Base-by-base conservation (phyloP, 2,113 vertebrate genomes). In the Macaca fascicularis region DNA sequence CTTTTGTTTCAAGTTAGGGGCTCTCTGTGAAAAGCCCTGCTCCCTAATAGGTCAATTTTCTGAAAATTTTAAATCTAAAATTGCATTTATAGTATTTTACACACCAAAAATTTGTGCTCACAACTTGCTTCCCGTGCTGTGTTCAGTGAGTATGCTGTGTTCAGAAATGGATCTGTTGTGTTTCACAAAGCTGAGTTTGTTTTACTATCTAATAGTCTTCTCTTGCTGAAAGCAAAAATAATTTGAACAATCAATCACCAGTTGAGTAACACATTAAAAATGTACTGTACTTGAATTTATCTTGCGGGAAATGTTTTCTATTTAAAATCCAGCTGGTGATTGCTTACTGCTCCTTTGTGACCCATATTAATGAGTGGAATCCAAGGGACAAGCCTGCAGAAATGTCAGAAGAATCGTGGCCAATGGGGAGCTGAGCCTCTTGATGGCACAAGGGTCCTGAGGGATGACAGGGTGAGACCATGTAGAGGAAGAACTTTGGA, bases 111-210 rank as follows among this genome's bases (percentile, higher is more conserved):
- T 23, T 64, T 32, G 22, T 40, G 35, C n/a, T 19, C 22, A 8
- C 10, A 30, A 3, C 23, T 90, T 11, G n/a, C 40, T 43, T 48
- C 40, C 5, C 94, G 92, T 93, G 86, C 76, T 88, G 40, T 2
- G 57, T 27, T 96, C 90, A 67, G 82, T 92, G 22, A 1, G 8
- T 17, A 78, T 61, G 88, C 85, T 95, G 81, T 95, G 94, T 97
- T 98, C 94, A 98, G 98, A 97, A 96, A 94, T 16, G 2, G 61
- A 93, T 93, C 96, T 95, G 55, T 79, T 98, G 90, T 94, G 93
- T 97, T 96, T 98, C 96, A 95, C 32, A 95, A 96, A 96, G 80
- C 94, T 97, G 95, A 97, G 95, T 98, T 97, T 75, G 90, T 93
- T 64, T 35, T 48, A 78, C 55, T 25, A 11, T 72, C n/a, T 43